These are phyloP conservation scores for Drosophila tani DNA, from an alignment of 1,140 invertebrate species.

Conservation along the genomic window DNA sequence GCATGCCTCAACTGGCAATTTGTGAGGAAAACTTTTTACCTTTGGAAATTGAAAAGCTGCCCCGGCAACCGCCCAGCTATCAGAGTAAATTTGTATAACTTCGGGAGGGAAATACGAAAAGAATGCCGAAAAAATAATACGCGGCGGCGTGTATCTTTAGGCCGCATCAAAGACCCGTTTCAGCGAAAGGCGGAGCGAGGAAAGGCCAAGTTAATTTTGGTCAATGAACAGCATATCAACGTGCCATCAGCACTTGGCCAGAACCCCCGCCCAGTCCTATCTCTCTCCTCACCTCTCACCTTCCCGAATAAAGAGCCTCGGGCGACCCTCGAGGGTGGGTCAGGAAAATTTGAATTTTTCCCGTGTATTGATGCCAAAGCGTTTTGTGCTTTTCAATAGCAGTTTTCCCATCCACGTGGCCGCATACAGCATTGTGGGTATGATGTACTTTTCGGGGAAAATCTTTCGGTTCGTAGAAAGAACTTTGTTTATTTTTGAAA, in stretches of 20 bases:
- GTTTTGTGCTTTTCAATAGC: slow-evolving; percentile 57
- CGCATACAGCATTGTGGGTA: background rate
- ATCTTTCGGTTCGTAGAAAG: background rate
- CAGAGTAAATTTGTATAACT: slow-evolving; percentile 73
- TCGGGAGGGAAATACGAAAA: slow-evolving; percentile 50
- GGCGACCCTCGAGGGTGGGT: slow-evolving; percentile 19
- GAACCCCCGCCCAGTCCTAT: background rate
- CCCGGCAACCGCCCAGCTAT: slow-evolving; percentile 41
- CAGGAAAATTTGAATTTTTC: slow-evolving; percentile 69
- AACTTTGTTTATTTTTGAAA: too few species aligned
- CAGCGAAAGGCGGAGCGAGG: slow-evolving; percentile 11
- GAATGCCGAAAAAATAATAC: slow-evolving; percentile 46
- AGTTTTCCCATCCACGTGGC: slow-evolving; percentile 17
- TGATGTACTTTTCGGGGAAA: background rate
- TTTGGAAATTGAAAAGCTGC: slow-evolving; percentile 71
- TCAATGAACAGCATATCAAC: slow-evolving; percentile 79
- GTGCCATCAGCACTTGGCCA: slow-evolving; percentile 73
- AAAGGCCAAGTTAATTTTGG: slow-evolving; percentile 73
- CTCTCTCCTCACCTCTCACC: slow-evolving; percentile 1
- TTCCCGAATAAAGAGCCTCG: slow-evolving; percentile 6
- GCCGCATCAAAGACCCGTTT: slow-evolving; percentile 52
- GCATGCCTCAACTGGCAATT: slow-evolving; percentile 67
- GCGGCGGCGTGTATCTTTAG: slow-evolving; percentile 47
- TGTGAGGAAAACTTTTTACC: slow-evolving; percentile 65
- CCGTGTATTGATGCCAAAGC: slow-evolving; percentile 48